Evolutionary conservation across 2,797 vertebrate species (phyloP).

Genomic region (Rhinogobio ventralis): DNA sequence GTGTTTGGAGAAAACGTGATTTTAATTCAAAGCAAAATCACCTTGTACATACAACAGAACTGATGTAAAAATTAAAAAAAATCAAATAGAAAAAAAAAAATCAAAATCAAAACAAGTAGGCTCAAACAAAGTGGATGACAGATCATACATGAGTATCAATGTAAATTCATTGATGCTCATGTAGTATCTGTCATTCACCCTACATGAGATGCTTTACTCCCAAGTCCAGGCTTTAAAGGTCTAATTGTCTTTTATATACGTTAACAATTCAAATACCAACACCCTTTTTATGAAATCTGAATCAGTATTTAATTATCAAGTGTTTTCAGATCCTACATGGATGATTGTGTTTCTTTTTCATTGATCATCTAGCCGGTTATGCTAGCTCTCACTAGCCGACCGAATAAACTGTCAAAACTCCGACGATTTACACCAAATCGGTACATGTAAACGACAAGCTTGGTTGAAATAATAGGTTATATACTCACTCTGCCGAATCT

Average conservation of each 20-base stretch:
- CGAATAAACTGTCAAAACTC: conserved; percentile 40
- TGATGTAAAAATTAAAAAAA: background rate
- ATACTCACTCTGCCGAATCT: conserved; percentile 45
- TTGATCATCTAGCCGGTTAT: conserved; percentile 41
- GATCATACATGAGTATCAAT: background rate
- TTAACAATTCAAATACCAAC: background rate
- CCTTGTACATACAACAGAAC: background rate
- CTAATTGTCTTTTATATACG: background rate
- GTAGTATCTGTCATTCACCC: conserved; percentile 23
- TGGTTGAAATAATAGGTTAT: background rate
- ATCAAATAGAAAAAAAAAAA: background rate
- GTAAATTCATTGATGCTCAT: background rate
- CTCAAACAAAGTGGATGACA: background rate
- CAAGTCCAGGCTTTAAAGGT: background rate
- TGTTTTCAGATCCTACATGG: background rate
- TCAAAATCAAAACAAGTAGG: background rate
- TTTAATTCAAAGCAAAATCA: background rate
- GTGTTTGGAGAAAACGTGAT: background rate
- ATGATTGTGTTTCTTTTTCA: conserved; percentile 34
- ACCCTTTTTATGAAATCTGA: background rate
- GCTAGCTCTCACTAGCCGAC: conserved; percentile 46
- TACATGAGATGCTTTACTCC: conserved; percentile 16
- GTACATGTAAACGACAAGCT: background rate
- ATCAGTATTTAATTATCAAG: background rate
- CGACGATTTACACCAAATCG: background rate